These are phyloP conservation scores for Triplophysa yarkandensis DNA, from an alignment of 2,797 vertebrate genomes.

Conservation along the genomic window DNA sequence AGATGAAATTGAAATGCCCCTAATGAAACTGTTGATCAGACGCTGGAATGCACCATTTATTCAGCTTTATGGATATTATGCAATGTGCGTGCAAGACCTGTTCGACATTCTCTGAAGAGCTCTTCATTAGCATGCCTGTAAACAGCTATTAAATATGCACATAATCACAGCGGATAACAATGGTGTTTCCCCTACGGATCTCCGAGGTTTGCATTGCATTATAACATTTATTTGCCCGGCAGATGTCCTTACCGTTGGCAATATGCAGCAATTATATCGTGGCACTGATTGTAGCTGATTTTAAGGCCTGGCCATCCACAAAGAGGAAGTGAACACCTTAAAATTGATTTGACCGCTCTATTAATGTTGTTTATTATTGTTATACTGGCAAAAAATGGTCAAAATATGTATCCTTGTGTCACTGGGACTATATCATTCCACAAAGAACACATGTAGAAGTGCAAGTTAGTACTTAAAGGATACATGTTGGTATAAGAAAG, in stretches of 20 bases:
- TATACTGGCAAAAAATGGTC: too few species aligned
- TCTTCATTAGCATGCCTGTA: slow-evolving; percentile 55
- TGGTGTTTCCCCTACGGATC: slow-evolving; percentile 46
- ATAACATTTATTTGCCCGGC: slow-evolving; percentile 56
- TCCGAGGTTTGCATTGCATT: slow-evolving; percentile 54
- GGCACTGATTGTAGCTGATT: slow-evolving; percentile 42
- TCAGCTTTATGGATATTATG: slow-evolving; percentile 33
- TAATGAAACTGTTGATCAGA: slow-evolving; percentile 27
- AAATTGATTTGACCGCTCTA: slow-evolving; percentile 29
- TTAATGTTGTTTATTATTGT: too few species aligned
- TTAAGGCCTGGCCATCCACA: slow-evolving; percentile 28
- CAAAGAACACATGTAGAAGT: too few species aligned
- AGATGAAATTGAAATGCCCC: not conserved
- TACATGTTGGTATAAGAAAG: too few species aligned
- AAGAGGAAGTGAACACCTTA: slow-evolving; percentile 15
- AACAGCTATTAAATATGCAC: slow-evolving; percentile 58
- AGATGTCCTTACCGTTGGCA: slow-evolving; percentile 60
- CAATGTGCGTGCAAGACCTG: slow-evolving; percentile 44
- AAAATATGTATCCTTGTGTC: too few species aligned
- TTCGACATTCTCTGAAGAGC: slow-evolving; percentile 47
- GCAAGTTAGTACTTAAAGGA: too few species aligned
- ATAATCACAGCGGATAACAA: slow-evolving; percentile 57
- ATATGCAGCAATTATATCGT: slow-evolving; percentile 49
- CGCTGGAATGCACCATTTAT: slow-evolving; percentile 2
- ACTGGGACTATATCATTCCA: too few species aligned